Evolutionary conservation across 1,140 invertebrate species (phyloP).

Genomic region (Achatina immaculata): DNA sequence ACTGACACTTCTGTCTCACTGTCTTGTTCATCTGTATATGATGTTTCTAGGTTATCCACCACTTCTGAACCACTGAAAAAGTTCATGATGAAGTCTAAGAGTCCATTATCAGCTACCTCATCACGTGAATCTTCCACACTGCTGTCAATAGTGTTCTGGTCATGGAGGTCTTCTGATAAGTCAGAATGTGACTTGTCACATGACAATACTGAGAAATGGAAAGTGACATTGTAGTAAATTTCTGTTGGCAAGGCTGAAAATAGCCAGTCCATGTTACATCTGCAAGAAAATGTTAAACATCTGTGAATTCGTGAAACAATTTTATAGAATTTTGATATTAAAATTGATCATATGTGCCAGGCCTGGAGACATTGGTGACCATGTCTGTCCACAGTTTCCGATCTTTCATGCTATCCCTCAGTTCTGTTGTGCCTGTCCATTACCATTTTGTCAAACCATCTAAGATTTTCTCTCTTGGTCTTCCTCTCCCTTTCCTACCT

Average conservation of each 20-base stretch:
- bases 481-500: too few relatives aligned
- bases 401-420: too few relatives aligned
- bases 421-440: too few relatives aligned
- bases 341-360: too few relatives aligned
- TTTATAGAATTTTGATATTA: too few relatives aligned
- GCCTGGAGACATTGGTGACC: too few relatives aligned
- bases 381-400: too few relatives aligned
- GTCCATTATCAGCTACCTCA: neutral
- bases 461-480: too few relatives aligned
- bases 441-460: too few relatives aligned
- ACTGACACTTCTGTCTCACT: too few relatives aligned
- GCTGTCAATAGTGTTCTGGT: neutral
- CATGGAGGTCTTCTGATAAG: neutral
- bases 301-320: neutral
- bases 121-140: neutral
- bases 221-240: conserved; percentile 8
- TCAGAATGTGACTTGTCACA: neutral
- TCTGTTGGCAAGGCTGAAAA: neutral
- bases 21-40: neutral
- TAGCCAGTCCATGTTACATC: conserved; percentile 20
- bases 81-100: neutral
- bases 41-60: neutral
- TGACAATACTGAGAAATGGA: neutral
- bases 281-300: neutral
- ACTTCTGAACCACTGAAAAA: neutral